These are phyloP conservation scores for Aphelocoma californica DNA, from an alignment of 2,797 vertebrate species.

Conservation along the genomic window DNA sequence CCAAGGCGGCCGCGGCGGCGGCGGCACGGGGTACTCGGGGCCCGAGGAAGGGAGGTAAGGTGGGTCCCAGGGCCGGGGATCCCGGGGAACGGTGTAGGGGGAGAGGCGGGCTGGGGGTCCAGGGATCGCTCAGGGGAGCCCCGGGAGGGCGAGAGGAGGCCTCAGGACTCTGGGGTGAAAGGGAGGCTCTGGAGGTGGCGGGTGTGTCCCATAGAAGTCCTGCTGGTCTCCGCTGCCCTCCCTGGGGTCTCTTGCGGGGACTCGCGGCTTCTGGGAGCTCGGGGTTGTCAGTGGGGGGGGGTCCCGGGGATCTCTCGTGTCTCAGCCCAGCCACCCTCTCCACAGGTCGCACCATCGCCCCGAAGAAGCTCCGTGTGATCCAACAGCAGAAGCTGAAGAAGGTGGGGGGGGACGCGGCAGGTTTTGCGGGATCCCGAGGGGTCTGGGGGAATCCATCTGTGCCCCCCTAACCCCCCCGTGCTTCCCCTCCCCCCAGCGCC, in stretches of 20 bases:
- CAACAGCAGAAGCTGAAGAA: not conserved
- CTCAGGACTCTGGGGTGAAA: not conserved
- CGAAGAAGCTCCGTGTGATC: not conserved
- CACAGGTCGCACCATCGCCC: not conserved
- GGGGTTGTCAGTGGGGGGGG: accelerated
- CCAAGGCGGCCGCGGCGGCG: not conserved
- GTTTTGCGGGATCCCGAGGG: too few species aligned
- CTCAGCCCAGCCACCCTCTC: not conserved
- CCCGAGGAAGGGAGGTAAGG: not conserved
- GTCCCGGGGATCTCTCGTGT: not conserved
- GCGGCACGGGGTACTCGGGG: not conserved
- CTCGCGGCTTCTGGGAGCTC: too few species aligned
- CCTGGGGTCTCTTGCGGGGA: not conserved
- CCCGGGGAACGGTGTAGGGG: too few species aligned
- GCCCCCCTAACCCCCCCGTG: not conserved
- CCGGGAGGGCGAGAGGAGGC: not conserved
- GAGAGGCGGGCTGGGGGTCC: too few species aligned
- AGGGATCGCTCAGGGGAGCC: too few species aligned
- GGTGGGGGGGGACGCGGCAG: not conserved
- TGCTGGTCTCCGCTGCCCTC: not conserved
- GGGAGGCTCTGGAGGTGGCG: too few species aligned
- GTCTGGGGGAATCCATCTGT: accelerated
- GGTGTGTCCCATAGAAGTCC: too few species aligned
- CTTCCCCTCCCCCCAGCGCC: not conserved
- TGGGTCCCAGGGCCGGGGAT: too few species aligned